Evolutionary conservation across 2,888 invertebrate species (phyloP), one percentile per base, ranked within the genome.

Genomic region (Protodeltote pygarga): DNA sequence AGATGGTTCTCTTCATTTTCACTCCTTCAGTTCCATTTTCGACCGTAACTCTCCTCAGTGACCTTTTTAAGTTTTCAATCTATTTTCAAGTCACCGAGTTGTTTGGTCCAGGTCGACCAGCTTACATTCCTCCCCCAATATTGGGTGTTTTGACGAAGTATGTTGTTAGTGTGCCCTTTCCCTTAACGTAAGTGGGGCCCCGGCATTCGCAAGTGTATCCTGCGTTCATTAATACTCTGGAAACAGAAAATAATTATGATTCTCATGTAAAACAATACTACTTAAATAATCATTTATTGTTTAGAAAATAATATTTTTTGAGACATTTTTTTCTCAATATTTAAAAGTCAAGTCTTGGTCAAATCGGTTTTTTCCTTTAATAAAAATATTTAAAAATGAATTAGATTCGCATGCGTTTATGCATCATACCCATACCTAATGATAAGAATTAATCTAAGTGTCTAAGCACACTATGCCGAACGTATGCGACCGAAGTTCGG

Each of bases 141-240:
- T 78, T 85, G 37, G 94, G 95, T 35, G 97, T 97, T 86, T 95
- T 96, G n/a, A 98, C 96, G 77, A 97, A 97, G 84, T 97, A 98
- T 0, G 98, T 98, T 25, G 94, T 95, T 42, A 98, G 90, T 3
- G 95, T 96, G 13, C 98, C 97, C 85, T 98, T 98, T 25, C 99
- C 99, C 87, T 99, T 99, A 5, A 99, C 98, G 75, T 94, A 97
- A 2, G 97, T 98, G 0, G 97, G 96, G 0, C 99, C 99, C 13
- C 99, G 94, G 77, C 97, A 97, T 72, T 97, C 97, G 69, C 98
- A 96, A 10, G 95, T 94, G 85, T 98, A 98, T 2, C 98, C 98
- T 2, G 96, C 96, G 44, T 94, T 94, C 93, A 95, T 95, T 24
- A 99, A 90, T 38, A 98, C 95, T 73, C 96, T 92, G 81, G 3